Percentiles rank a stretch among this genome's conserved stretches.
These are phyloP conservation scores for Lagopus leucura DNA, from an alignment of 2,113 vertebrate genomes.

Conservation along the genomic window DNA sequence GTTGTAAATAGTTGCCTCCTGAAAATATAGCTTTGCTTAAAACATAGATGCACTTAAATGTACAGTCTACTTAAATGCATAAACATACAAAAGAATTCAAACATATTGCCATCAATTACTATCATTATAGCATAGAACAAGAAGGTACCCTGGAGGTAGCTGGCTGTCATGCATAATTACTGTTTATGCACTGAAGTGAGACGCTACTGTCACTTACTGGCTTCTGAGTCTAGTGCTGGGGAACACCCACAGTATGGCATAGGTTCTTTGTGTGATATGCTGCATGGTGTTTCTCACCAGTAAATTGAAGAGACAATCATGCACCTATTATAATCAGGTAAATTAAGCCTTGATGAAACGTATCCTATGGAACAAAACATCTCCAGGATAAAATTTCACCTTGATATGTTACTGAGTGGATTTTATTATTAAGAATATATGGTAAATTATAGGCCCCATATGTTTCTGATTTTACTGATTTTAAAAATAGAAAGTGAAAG, in stretches of 20 bases:
- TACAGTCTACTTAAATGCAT: neutral
- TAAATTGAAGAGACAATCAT: neutral
- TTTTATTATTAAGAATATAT: constrained; percentile 68
- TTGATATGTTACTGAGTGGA: neutral
- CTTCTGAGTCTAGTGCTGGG: neutral
- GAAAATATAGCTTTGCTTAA: neutral
- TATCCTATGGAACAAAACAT: constrained; percentile 26
- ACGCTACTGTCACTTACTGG: neutral
- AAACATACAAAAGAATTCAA: neutral
- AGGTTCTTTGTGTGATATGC: neutral
- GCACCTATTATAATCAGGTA: neutral
- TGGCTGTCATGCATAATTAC: neutral
- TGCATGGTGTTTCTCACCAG: neutral
- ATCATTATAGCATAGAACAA: neutral
- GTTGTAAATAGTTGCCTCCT: neutral
- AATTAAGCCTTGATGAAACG: neutral
- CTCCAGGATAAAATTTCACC: constrained; percentile 17
- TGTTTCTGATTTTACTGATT: constrained; percentile 67
- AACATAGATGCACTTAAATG: neutral
- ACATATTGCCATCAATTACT: neutral
- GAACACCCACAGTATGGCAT: neutral
- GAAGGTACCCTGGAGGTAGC: neutral
- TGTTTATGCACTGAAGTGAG: neutral
- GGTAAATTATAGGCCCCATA: constrained; percentile 63
- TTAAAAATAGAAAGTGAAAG: constrained; percentile 80